Evolutionary conservation across 2,113 vertebrate species (phyloP).

Genomic region (Telmatochromis bifrenatus): DNA sequence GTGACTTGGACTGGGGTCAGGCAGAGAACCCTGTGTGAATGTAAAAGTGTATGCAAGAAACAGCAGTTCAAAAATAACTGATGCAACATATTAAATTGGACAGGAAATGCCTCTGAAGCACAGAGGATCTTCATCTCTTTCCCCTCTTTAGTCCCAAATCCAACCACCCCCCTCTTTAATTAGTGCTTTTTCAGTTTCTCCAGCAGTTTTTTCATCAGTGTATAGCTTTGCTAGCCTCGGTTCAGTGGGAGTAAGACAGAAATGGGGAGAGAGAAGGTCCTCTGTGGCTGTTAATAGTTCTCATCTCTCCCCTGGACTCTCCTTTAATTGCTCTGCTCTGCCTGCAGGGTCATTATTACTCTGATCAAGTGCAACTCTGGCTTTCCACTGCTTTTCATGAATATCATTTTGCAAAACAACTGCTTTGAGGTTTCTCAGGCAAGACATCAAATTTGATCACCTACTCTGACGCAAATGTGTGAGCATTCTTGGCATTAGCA

Average conservation of each 20-base stretch:
- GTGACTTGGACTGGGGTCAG: slow-evolving; percentile 29
- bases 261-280: slow-evolving; percentile 29
- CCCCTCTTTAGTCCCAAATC: background rate
- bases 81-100: slow-evolving; percentile 68
- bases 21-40: background rate
- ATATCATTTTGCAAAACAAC: slow-evolving; percentile 63
- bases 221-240: slow-evolving; percentile 5
- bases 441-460: slow-evolving; percentile 44
- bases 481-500: slow-evolving; percentile 18
- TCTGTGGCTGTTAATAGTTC: slow-evolving; percentile 68
- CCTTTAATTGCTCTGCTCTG: slow-evolving; percentile 66
- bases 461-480: slow-evolving; percentile 15
- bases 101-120: slow-evolving; percentile 59
- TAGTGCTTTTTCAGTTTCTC: slow-evolving; percentile 60
- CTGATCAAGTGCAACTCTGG: slow-evolving; percentile 62
- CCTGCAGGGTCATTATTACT: slow-evolving; percentile 68
- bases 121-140: slow-evolving; percentile 41
- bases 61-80: slow-evolving; percentile 61
- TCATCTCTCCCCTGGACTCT: slow-evolving; percentile 67
- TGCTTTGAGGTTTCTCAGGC: slow-evolving; percentile 49
- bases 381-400: slow-evolving; percentile 59
- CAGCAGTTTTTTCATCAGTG: slow-evolving; percentile 61
- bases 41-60: slow-evolving; percentile 44
- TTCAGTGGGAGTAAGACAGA: slow-evolving; percentile 21
- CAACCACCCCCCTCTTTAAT: slow-evolving; percentile 38